A percentile compares a stretch with the other conserved stretches of the same genome.
Conservation (phyloP, 2,888 invertebrate genomes). For the Drosophila cognata region DNA sequence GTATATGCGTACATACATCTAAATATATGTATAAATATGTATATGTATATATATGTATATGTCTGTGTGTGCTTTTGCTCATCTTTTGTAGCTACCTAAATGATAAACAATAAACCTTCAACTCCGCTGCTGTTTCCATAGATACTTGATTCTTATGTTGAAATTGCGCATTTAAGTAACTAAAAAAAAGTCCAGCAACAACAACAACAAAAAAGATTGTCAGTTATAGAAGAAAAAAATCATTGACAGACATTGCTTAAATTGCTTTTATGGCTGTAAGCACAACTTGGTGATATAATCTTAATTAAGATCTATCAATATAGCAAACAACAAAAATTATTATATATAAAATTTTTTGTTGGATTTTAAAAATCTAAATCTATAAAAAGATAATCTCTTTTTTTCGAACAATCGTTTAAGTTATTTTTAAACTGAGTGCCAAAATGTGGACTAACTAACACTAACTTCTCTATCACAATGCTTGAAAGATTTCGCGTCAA, state of each 20-base stretch:
- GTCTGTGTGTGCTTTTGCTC: slow-evolving; percentile 23
- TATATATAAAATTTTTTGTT: not conserved
- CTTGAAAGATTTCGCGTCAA: no score
- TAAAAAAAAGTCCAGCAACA: slow-evolving; percentile 9
- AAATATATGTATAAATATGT: not conserved
- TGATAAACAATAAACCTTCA: slow-evolving; percentile 33
- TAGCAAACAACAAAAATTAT: not conserved
- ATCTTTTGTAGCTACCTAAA: slow-evolving; percentile 28
- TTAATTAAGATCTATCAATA: not conserved
- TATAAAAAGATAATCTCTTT: not conserved
- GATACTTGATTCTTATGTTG: slow-evolving; percentile 20
- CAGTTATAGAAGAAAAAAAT: no score
- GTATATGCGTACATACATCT: not conserved
- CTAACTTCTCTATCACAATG: not conserved
- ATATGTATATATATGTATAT: not conserved
- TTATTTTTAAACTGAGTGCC: not conserved
- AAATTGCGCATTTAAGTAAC: slow-evolving; percentile 23
- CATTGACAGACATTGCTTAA: not conserved
- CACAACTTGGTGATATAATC: not conserved
- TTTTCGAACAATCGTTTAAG: not conserved
- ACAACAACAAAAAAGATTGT: not conserved
- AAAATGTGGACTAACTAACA: not conserved
- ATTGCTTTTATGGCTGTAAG: not conserved
- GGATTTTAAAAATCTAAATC: not conserved
- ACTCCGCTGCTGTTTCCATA: slow-evolving; percentile 19